Base-by-base conservation (phyloP, 2,113 vertebrate genomes). In the Athene noctua region DNA sequence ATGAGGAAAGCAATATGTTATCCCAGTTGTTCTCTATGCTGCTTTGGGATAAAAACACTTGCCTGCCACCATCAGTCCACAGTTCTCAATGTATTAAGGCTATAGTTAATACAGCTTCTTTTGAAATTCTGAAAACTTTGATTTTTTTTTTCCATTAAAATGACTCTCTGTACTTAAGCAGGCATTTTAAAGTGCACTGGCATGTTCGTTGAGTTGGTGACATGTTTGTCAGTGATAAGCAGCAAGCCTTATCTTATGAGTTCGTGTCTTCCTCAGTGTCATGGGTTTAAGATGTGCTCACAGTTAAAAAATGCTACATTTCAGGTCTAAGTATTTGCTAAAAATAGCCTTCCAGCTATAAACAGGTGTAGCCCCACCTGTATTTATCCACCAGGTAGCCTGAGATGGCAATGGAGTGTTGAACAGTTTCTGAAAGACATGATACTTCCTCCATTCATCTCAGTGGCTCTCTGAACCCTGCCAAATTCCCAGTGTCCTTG, bases 171-270 rank as follows among this genome's bases (percentile, higher is more conserved):
- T 70, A 46, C 36, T 81, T 62, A 70, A 42, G 44, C 46, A 63
- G 20, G 67, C 46, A 42, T 73, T 88, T 62, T 57, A 66, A 93
- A 83, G 44, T 72, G 36, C 30, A 6, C 10, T 75, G 74, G 34
- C 21, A 12, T 62, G 47, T 83, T 82, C 80, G 63, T 34, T 0
- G 0, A 93, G 19, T 47, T 2, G 0, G 34, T 70, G 59, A 59
- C 47, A 7, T 58, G 57, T 67, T 90, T 94, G 42, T 70, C 80
- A 52, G 13, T 27, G 32, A n/a, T 47, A 84, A 74, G 61, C 65
- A 78, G n/a, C 40, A 75, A 34, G 10, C 20, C 65, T 78, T 86
- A 30, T 82, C 67, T 86, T 78, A 26, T 14, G 14, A 82, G 65
- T 58, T 21, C 21, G 34, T 4, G 1, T 42, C 66, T 84, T 93